These are phyloP conservation scores for Pemphredon lugubris DNA, from an alignment of 2,888 invertebrate species.

Conservation along the genomic window DNA sequence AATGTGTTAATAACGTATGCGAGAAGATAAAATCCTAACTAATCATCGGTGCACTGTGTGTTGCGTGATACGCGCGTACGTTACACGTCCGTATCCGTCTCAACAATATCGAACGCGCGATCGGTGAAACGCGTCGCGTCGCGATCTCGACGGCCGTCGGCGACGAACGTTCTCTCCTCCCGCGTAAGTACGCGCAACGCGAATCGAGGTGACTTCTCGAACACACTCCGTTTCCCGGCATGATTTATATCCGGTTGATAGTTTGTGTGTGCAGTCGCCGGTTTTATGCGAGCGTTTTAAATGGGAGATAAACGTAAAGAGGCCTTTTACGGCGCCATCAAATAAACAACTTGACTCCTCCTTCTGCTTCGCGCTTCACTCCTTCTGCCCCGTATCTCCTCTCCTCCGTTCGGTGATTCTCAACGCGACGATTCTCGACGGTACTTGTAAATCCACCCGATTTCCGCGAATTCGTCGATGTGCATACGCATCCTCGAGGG, in stretches of 20 bases:
- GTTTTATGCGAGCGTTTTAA: constrained; percentile 81
- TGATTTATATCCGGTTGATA: constrained; percentile 80
- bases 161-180: constrained; percentile 31
- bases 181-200: constrained; percentile 35
- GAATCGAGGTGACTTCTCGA: constrained; percentile 56
- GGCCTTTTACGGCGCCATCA: constrained; percentile 81
- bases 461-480: not conserved
- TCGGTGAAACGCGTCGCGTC: too few species aligned
- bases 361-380: constrained; percentile 67
- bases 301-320: constrained; percentile 81
- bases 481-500: too few species aligned
- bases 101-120: too few species aligned
- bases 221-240: constrained; percentile 72
- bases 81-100: too few species aligned
- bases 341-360: constrained; percentile 82
- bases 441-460: constrained; percentile 28
- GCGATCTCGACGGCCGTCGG: constrained; percentile 16
- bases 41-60: too few species aligned
- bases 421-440: constrained; percentile 16
- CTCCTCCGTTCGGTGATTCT: constrained; percentile 37
- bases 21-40: too few species aligned
- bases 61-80: too few species aligned
- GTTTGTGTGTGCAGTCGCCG: constrained; percentile 78
- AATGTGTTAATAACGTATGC: too few species aligned
- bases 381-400: constrained; percentile 18